These are phyloP conservation scores for Tetrapedia diversipes DNA, from an alignment of 2,888 invertebrate species.

Conservation along the genomic window DNA sequence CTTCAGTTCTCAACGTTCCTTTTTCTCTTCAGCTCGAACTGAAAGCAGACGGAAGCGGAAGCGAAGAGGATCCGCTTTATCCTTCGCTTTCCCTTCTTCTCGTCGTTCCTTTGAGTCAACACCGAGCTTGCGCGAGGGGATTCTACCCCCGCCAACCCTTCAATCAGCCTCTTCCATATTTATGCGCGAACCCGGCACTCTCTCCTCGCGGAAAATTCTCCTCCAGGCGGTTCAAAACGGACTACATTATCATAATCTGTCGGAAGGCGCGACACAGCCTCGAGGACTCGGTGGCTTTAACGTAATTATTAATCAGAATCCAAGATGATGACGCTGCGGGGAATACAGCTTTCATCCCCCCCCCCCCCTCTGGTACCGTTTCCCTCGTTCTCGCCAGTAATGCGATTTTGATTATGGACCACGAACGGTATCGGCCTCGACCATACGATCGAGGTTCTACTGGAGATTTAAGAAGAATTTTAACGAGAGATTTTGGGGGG, in stretches of 20 bases:
- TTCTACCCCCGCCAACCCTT: slow-evolving; percentile 67
- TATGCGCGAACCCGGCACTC: slow-evolving; percentile 68
- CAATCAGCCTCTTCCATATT: slow-evolving; percentile 78
- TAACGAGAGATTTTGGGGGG: neutral
- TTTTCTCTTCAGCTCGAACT: slow-evolving; percentile 12
- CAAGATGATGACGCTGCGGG: slow-evolving; percentile 48
- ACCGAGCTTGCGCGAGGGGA: slow-evolving; percentile 46
- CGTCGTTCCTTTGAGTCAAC: slow-evolving; percentile 58
- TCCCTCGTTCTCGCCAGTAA: slow-evolving; percentile 2
- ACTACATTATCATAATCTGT: slow-evolving; percentile 78
- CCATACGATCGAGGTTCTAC: slow-evolving; percentile 10
- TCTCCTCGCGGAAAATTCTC: slow-evolving; percentile 71
- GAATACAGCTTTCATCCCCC: slow-evolving; percentile 25
- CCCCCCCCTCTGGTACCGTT: neutral
- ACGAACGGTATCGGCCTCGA: neutral
- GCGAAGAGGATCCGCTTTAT: neutral
- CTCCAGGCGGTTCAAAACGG: slow-evolving; percentile 74
- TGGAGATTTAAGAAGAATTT: neutral
- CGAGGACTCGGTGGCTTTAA: slow-evolving; percentile 61
- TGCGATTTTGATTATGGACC: slow-evolving; percentile 44
- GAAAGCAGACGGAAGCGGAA: too few relatives aligned
- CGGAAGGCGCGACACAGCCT: slow-evolving; percentile 60
- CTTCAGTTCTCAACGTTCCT: slow-evolving; percentile 25
- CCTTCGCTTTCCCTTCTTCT: slow-evolving; percentile 43
- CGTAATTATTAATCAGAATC: slow-evolving; percentile 71